These are phyloP conservation scores for Drosophila subquinaria DNA, from an alignment of 2,888 invertebrate genomes.

Conservation along the genomic window DNA sequence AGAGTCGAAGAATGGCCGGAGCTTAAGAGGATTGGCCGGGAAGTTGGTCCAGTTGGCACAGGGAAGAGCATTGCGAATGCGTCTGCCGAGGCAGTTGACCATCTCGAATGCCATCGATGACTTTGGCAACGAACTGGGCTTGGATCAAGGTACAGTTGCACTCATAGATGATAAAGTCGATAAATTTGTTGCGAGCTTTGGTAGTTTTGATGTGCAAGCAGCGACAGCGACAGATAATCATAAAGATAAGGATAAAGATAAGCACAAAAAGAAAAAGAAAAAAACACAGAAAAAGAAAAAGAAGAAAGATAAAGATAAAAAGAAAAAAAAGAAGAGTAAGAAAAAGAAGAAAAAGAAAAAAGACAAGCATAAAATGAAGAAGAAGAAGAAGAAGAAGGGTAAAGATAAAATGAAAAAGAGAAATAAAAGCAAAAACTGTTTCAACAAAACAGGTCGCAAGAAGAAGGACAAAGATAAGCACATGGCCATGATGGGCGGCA, in stretches of 20 bases:
- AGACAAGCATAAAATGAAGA: conserved; percentile 36
- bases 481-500: conserved; percentile 88
- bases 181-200: conserved; percentile 61
- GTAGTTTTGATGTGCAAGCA: conserved; percentile 53
- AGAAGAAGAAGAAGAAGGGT: conserved; percentile 38
- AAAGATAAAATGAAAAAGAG: conserved; percentile 36
- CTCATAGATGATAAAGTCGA: conserved; percentile 82
- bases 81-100: conserved; percentile 63
- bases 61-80: conserved; percentile 73
- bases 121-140: conserved; percentile 48
- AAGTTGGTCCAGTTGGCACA: conserved; percentile 74
- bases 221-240: conserved; percentile 40
- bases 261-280: conserved; percentile 36
- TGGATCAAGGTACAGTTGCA: conserved; percentile 83
- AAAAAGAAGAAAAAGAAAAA: conserved; percentile 37
- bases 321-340: conserved; percentile 34
- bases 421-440: conserved; percentile 74
- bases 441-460: conserved; percentile 86
- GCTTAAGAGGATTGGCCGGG: conserved; percentile 45
- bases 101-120: conserved; percentile 75
- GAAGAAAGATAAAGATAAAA: conserved; percentile 19
- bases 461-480: conserved; percentile 86
- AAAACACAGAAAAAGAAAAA: conserved; percentile 26
- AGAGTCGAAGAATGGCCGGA: conserved; percentile 23
- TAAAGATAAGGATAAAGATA: conserved; percentile 35